Percentiles rank a stretch among this genome's conserved stretches.
Evolutionary conservation across 2,888 invertebrate genomes (phyloP).

Genomic region (Dryobotodes eremita): DNA sequence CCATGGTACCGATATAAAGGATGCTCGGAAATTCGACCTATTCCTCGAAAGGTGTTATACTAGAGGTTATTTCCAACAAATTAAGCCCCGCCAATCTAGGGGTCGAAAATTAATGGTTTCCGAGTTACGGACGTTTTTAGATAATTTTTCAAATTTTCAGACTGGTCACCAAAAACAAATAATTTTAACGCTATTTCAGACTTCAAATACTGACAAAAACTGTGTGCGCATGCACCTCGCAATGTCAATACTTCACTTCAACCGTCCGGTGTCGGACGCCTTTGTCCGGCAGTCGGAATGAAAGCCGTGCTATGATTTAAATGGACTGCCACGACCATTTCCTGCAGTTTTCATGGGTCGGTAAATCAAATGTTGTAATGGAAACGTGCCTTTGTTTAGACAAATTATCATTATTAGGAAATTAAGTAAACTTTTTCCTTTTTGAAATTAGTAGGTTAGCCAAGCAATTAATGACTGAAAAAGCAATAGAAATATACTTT

Average conservation of each 20-base stretch:
- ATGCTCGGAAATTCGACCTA: no score
- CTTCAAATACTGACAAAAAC: constrained; percentile 21
- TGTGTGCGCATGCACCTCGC: constrained; percentile 24
- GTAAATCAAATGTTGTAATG: constrained; percentile 14
- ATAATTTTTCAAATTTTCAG: no score
- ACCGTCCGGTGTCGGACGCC: constrained; percentile 40
- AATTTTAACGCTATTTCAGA: constrained; percentile 8
- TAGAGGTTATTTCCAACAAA: no score
- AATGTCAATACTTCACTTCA: constrained; percentile 51
- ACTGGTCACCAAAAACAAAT: no score
- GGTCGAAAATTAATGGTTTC: no score
- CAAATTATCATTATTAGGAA: constrained; percentile 1
- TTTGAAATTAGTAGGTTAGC: background rate
- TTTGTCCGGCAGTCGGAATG: constrained; percentile 39
- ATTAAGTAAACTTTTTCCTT: no score
- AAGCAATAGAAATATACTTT: background rate
- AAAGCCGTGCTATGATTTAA: constrained; percentile 35
- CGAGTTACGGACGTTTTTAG: no score
- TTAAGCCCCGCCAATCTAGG: no score
- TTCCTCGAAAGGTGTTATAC: no score
- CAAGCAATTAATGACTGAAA: background rate
- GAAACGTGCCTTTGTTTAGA: background rate
- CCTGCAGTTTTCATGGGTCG: background rate
- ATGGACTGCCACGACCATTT: constrained; percentile 33
- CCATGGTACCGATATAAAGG: background rate